Conservation (phyloP, 2,888 invertebrate genomes). For the Heteromurus nitidus region DNA sequence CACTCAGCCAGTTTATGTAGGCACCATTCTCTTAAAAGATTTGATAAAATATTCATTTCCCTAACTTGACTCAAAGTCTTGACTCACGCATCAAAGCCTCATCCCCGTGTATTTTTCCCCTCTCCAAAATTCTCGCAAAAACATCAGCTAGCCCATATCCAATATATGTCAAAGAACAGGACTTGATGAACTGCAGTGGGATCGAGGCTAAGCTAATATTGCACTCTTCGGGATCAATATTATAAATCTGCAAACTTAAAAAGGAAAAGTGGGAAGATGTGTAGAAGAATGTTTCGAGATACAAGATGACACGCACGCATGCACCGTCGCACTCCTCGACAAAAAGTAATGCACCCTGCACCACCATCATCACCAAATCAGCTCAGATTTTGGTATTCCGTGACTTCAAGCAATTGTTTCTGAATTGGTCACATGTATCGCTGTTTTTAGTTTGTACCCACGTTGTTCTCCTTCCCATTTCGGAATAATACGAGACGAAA, state of each 20-base stretch:
- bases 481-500: constrained; percentile 23
- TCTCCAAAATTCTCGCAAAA: no score
- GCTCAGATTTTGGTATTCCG: neutral
- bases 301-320: constrained; percentile 31
- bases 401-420: constrained; percentile 34
- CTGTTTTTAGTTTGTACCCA: constrained; percentile 13
- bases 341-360: no score
- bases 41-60: constrained; percentile 8
- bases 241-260: constrained; percentile 39
- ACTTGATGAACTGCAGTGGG: constrained; percentile 15
- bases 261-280: constrained; percentile 37
- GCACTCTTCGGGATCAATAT: constrained; percentile 41
- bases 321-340: constrained; percentile 5
- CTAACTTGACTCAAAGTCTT: no score
- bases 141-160: neutral
- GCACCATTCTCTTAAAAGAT: constrained; percentile 9
- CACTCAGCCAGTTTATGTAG: no score
- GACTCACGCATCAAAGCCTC: no score
- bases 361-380: constrained; percentile 13
- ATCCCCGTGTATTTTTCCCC: constrained; percentile 3
- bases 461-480: constrained; percentile 18
- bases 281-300: no score
- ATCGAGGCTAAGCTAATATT: constrained; percentile 45
- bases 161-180: neutral
- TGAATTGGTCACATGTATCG: constrained; percentile 14